Evolutionary conservation across 2,888 invertebrate genomes (phyloP), one percentile per base, ranked within the genome.

Genomic region (Marasmarcha lunaedactyla): DNA sequence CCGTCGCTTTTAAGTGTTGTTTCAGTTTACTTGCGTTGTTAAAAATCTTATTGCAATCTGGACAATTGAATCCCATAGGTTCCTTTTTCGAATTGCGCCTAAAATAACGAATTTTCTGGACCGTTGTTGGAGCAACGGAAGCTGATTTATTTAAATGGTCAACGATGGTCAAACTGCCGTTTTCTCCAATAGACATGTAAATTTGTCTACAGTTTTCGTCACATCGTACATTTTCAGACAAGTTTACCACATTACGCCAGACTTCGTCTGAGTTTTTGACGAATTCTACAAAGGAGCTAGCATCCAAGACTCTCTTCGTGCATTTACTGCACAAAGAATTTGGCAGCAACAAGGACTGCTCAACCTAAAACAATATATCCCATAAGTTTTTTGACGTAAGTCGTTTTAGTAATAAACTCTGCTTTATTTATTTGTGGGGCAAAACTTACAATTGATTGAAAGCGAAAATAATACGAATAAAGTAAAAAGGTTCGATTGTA

Each of bases 301-400:
- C 9, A 36, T 1, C 37, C 35, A 1, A 55, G 43, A 38, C 63
- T 67, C 0, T 45, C 14, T 9, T 49, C 45, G 42, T 42, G 39
- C 71, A 72, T 4, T 53, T 14, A 0, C 38, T 20, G 40, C 71
- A 72, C 33, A 57, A 49, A n/a, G n/a, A 9, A 11, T 53, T 47
- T 26, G 72, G 72, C 52, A 70, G 58, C 43, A 38, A 13, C 14
- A 52, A 11, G 15, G 56, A 36, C 6, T 26, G 15, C 57, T 64
- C 66, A 56, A 72, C 56, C 72, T 72, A 72, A 45, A 72, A 72
- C 69, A 70, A 71, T 45, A 48, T 46, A 40, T 42, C 41, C 36
- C 30, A 38, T 51, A 43, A 48, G 20, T 20, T 20, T 7, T 7
- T 20, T 7, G 20, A n/a, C n/a, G n/a, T n/a, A n/a, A n/a, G n/a